Evolutionary conservation across 2,113 vertebrate genomes (phyloP), one percentile per base, ranked within the genome.

Genomic region (Sterna hirundo): DNA sequence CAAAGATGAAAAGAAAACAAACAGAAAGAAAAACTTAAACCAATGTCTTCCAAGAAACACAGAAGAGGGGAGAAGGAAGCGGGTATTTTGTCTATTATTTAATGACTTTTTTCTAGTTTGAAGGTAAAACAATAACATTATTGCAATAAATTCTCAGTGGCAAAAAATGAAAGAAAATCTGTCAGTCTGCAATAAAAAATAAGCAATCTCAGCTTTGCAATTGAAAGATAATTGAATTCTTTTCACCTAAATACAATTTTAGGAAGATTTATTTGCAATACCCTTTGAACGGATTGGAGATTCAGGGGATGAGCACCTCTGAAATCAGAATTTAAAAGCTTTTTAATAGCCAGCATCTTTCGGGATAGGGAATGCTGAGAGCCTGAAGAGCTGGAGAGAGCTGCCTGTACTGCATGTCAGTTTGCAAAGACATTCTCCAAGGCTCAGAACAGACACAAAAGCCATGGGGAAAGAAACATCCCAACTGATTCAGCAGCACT

Each of bases 261-360:
- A 83, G n/a, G 49, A 87, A 69, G 57, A 74, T 30, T 10, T 76
- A 61, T 85, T 93, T 76, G 40, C 25, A 68, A 10, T 82, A 54
- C 30, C 10, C 18, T 78, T 81, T 69, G 52, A 65, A 19, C 34
- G 49, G 13, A 38, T 46, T 36, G 25, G 52, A 66, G 38, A 81
- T 86, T 83, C 1, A 2, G 58, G n/a, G 18, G 36, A 46, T 75
- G 32, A 80, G 15, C 18, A 66, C n/a, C 38, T 74, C 68, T n/a
- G 17, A 86, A 95, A 88, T 78, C 42, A 62, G 42, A 90, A 90
- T 58, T 77, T 86, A 47, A 80, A 83, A 90, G 21, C 44, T 88
- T 86, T 92, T 61, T 72, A 69, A 77, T 60, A 58, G 32, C 30
- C 40, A 80, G 19, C 22, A 65, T 58, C 27, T 72, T 83, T 83